Base-by-base conservation (phyloP, 2,797 vertebrate genomes). In the Mus spretus region DNA sequence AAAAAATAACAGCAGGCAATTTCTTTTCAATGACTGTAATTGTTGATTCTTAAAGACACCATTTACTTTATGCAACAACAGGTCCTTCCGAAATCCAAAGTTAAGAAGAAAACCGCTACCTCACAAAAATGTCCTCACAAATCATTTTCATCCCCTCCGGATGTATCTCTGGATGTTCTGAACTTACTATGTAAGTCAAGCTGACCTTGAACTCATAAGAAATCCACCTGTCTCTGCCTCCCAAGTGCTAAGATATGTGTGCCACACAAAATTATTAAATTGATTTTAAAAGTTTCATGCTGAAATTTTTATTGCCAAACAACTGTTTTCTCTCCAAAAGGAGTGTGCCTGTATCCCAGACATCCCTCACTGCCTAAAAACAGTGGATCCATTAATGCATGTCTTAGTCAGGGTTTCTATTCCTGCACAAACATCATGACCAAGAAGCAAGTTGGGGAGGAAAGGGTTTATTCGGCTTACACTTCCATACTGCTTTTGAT, bases 51-150 rank as follows among this genome's bases (percentile, higher is more conserved):
- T 84, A 97, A 97, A 98, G 97, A 93, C 63, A 97, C 9, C 28
- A 94, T 84, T 98, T 97, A 93, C 65, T 93, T 96, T 97, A 85
- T 89, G 93, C 65, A 93, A 96, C 86, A 98, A 80, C 7, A 96
- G 75, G 57, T n/a, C 92, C 95, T 97, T 89, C 88, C 97, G 97
- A 95, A 98, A 98, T 90, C 94, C 97, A 97, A 85, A 97, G 61
- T 72, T 88, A 97, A 94, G 88, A 98, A 93, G 67, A n/a, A n/a
- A 94, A 98, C 74, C 96, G 59, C 82, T 91, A 89, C 34, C 92
- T 92, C 89, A 97, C 37, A 97, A 97, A 92, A 97, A 98, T 90
- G 59, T 67, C 40, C 57, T 94, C 74, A 84, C 14, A 89, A 79
- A 89, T 9, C 9, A 93, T 81, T 89, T 40, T 92, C 95, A 70